phyloP scores from a whole-genome alignment of 2,888 invertebrate species.

The Apotomis capreana region DNA sequence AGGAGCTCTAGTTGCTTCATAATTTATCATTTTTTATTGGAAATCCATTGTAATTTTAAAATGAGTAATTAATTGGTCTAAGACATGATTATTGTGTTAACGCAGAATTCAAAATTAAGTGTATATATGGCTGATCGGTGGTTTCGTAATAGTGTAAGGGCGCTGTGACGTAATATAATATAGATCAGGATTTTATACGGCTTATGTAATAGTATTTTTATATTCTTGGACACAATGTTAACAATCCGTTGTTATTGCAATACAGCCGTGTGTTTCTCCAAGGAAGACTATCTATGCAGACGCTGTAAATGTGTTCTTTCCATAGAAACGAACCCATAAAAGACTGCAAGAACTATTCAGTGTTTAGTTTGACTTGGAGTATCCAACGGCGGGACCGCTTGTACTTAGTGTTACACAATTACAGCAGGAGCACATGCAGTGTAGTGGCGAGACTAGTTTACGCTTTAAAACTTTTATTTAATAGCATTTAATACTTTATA shows the following conservation, averaged over 20 bases:
- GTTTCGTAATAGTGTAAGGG: slow-evolving; percentile 31
- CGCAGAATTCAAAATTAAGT: slow-evolving; percentile 4
- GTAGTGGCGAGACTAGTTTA: slow-evolving; percentile 22
- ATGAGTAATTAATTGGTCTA: background rate
- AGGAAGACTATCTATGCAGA: background rate
- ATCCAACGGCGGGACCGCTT: slow-evolving; percentile 10
- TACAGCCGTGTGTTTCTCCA: slow-evolving; percentile 1
- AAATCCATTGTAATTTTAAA: background rate
- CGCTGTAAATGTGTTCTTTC: background rate
- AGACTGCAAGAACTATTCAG: background rate
- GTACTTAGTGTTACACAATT: slow-evolving; percentile 24
- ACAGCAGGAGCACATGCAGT: slow-evolving; percentile 3
- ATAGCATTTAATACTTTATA: slow-evolving; percentile 27
- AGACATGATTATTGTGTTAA: background rate
- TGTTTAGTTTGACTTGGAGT: background rate
- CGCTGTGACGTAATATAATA: slow-evolving; percentile 31
- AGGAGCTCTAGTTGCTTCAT: too few relatives aligned
- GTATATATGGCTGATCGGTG: slow-evolving; percentile 15
- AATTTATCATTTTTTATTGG: background rate
- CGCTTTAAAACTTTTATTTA: slow-evolving; percentile 21
- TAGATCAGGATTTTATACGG: slow-evolving; percentile 36
- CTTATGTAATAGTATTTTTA: slow-evolving; percentile 39
- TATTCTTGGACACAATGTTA: slow-evolving; percentile 40
- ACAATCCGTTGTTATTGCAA: slow-evolving; percentile 33
- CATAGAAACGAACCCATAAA: background rate